Evolutionary conservation across 2,113 vertebrate species (phyloP).

Genomic region (Centropus unirufus): DNA sequence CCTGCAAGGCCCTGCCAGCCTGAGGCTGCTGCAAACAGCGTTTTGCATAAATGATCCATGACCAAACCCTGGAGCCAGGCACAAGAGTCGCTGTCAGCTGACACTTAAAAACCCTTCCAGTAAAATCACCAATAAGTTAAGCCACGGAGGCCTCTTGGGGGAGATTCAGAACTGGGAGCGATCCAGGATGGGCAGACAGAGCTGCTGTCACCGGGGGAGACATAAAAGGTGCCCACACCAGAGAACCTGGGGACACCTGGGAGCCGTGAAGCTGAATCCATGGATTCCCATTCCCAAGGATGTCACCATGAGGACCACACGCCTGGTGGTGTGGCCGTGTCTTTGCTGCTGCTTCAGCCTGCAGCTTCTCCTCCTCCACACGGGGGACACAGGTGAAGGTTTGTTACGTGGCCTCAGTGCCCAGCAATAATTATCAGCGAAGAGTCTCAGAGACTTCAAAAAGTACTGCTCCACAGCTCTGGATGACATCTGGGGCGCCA

Average conservation of each 20-base stretch:
- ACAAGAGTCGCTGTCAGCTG: not conserved
- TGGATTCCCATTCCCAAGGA: not conserved
- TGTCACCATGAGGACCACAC: fast-evolving
- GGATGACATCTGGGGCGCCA: slow-evolving; percentile 1
- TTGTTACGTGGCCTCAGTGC: not conserved
- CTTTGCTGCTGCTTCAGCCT: not conserved
- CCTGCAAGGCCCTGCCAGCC: not conserved
- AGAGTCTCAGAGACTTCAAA: not conserved
- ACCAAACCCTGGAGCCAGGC: not conserved
- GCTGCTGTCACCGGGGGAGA: not conserved
- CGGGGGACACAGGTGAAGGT: not conserved
- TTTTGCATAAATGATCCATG: not conserved
- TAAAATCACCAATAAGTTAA: not conserved
- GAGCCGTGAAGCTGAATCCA: not conserved
- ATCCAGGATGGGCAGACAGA: not conserved
- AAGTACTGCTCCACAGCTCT: not conserved
- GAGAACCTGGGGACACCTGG: too few species aligned
- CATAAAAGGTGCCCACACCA: not conserved
- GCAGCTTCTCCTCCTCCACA: not conserved
- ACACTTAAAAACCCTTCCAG: not conserved
- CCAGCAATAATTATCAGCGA: not conserved
- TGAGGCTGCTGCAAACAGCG: fast-evolving
- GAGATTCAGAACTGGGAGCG: not conserved
- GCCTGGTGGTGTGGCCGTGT: fast-evolving
- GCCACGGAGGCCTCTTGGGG: not conserved